Evolutionary conservation across 2,797 vertebrate species (phyloP).

Genomic region (Rhinoraja longicauda): DNA sequence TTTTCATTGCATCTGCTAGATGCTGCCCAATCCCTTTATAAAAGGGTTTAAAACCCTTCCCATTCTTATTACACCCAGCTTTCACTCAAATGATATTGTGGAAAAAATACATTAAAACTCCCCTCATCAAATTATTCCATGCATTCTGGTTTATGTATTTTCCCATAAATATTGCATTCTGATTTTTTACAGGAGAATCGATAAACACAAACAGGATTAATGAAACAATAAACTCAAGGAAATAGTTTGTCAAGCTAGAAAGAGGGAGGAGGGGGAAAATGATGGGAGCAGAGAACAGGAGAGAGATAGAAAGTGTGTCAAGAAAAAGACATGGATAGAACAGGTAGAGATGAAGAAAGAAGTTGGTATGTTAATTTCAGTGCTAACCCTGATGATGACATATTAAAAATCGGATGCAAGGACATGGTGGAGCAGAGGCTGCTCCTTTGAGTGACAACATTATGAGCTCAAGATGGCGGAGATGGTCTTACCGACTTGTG

Average conservation of each 20-base stretch:
- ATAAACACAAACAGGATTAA: not conserved
- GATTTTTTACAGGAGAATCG: not conserved
- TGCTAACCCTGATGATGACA: not conserved
- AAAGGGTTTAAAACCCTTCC: not conserved
- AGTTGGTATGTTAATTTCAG: not conserved
- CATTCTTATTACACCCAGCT: not conserved
- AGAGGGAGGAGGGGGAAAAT: too few relatives aligned
- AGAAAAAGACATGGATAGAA: too few relatives aligned
- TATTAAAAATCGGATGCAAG: not conserved
- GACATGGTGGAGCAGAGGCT: not conserved
- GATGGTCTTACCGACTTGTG: constrained; percentile 6
- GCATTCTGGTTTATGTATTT: not conserved
- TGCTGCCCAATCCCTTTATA: not conserved
- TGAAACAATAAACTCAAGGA: not conserved
- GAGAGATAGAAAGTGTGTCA: too few relatives aligned
- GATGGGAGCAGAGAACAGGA: not conserved
- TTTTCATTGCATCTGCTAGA: not conserved
- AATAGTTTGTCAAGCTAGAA: too few relatives aligned
- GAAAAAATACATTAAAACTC: not conserved
- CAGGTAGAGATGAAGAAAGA: not conserved
- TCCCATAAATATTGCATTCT: not conserved
- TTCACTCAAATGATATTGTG: not conserved
- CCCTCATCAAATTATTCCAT: too few relatives aligned
- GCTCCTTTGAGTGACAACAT: not conserved
- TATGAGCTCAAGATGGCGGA: not conserved